phyloP scores from a whole-genome alignment of 2,113 vertebrate species.

The Coptodon rendalli region DNA sequence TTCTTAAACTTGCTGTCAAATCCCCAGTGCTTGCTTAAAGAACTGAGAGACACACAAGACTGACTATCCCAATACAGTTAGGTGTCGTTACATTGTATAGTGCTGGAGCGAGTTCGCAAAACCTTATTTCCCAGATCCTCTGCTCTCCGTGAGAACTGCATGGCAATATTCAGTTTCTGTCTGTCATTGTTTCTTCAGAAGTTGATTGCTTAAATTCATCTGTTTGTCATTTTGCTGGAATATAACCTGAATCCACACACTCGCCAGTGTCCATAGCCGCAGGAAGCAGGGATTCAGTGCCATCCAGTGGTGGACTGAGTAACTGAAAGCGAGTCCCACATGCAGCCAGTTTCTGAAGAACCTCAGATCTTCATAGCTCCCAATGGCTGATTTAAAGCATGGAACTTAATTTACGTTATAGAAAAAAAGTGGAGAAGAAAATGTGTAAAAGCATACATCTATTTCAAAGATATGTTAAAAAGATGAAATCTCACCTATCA shows the following conservation, averaged over 20 bases:
- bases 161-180: not conserved
- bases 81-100: not conserved
- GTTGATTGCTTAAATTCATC: not conserved
- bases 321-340: not conserved
- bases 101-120: slow-evolving; percentile 20
- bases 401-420: not conserved
- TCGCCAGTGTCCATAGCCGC: slow-evolving; percentile 20
- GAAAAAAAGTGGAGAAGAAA: not conserved
- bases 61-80: not conserved
- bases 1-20: not conserved
- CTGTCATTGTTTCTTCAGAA: not conserved
- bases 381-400: not conserved
- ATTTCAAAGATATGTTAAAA: not conserved
- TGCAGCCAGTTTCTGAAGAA: not conserved
- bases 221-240: not conserved
- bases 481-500: not conserved
- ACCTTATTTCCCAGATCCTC: not conserved
- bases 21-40: not conserved
- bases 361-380: not conserved
- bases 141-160: not conserved
- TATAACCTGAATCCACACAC: not conserved
- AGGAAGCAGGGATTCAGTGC: slow-evolving; percentile 43
- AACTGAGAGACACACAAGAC: not conserved
- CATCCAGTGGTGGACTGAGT: slow-evolving; percentile 20
- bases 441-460: not conserved